A percentile compares a stretch with the other conserved stretches of the same genome.
phyloP scores from a whole-genome alignment of 2,888 invertebrate species.

The Pristionchus japonicus region DNA sequence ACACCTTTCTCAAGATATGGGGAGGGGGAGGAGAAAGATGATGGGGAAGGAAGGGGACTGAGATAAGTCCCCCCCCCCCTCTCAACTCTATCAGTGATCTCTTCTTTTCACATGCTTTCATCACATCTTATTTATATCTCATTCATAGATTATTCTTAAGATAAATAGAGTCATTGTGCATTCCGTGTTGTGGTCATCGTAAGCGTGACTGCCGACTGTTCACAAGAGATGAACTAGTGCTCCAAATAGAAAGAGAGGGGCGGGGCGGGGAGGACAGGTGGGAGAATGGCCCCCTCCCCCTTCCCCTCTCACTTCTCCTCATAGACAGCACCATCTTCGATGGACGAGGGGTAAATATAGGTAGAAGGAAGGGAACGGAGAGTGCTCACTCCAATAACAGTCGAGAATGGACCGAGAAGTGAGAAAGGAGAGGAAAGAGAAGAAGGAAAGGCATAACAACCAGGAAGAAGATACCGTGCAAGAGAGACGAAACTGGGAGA shows the following conservation, averaged over 20 bases:
- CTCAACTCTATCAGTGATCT: background rate
- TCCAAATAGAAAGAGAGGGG: slow-evolving; percentile 1
- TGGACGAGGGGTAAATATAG: slow-evolving; percentile 33
- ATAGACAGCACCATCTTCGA: background rate
- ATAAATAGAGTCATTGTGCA: background rate
- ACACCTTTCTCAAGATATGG: background rate
- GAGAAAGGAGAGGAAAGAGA: background rate
- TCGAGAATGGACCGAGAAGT: background rate
- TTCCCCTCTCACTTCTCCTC: background rate
- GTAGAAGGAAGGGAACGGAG: background rate
- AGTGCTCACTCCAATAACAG: slow-evolving; percentile 25
- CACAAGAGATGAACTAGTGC: background rate
- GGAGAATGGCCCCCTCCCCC: background rate
- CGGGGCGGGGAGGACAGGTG: background rate
- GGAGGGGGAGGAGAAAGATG: background rate
- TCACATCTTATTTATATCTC: background rate
- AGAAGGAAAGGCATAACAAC: background rate
- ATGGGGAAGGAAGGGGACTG: background rate
- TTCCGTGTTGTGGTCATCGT: background rate
- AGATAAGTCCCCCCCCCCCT: background rate
- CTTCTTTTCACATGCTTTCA: background rate
- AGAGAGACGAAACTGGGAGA: background rate
- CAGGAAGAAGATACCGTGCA: background rate
- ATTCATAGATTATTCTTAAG: background rate
- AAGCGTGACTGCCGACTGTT: background rate